phyloP scores from a whole-genome alignment of 2,888 invertebrate genomes.

The Andrena trimmerana region DNA sequence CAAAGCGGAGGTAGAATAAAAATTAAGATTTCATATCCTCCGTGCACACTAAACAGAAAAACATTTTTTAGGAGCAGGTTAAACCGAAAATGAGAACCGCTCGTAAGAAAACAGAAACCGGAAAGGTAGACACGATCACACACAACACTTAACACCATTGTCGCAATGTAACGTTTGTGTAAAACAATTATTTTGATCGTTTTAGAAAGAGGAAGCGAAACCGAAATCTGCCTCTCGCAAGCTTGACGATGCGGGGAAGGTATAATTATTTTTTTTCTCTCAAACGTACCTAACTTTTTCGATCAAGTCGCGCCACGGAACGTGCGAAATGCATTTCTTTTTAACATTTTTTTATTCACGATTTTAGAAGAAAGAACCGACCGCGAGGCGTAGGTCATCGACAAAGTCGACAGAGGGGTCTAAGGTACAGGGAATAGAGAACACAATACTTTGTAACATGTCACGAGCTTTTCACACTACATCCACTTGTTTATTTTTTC shows the following conservation, averaged over 20 bases:
- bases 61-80: slow-evolving; percentile 61
- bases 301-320: not conserved
- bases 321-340: not conserved
- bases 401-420: slow-evolving; percentile 57
- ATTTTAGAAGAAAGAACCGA: slow-evolving; percentile 62
- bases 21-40: not conserved
- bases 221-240: slow-evolving; percentile 55
- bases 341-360: slow-evolving; percentile 27
- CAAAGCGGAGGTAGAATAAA: slow-evolving; percentile 42
- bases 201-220: slow-evolving; percentile 55
- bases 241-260: slow-evolving; percentile 59
- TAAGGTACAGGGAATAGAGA: slow-evolving; percentile 60
- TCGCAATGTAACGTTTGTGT: not conserved
- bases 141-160: not conserved
- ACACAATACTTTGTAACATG: slow-evolving; percentile 30
- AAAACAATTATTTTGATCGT: slow-evolving; percentile 17
- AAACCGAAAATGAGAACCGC: slow-evolving; percentile 51
- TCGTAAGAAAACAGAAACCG: slow-evolving; percentile 39
- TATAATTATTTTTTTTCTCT: slow-evolving; percentile 28
- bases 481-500: slow-evolving; percentile 33
- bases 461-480: slow-evolving; percentile 17
- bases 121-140: slow-evolving; percentile 55
- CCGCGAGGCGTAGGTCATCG: slow-evolving; percentile 61
- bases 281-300: not conserved
- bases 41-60: not conserved